phyloP scores from a whole-genome alignment of 2,113 vertebrate genomes.

The Colius striatus region DNA sequence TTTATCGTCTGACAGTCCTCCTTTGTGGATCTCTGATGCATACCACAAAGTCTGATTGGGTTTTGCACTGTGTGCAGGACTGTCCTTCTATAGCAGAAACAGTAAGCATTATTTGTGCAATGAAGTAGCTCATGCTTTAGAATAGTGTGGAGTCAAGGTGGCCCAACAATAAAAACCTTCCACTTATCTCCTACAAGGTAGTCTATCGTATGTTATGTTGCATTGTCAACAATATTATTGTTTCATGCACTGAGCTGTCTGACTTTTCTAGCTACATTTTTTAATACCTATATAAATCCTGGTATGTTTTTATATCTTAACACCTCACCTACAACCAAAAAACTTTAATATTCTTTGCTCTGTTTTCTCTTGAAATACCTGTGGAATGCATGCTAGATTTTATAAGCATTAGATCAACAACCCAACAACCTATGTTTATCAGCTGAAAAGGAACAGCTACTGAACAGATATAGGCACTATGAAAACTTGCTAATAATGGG shows the following conservation, averaged over 20 bases:
- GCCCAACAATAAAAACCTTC: neutral
- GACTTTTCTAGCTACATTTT: neutral
- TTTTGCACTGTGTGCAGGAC: neutral
- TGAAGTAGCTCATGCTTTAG: neutral
- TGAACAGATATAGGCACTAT: neutral
- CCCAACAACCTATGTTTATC: neutral
- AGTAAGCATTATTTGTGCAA: neutral
- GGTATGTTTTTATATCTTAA: neutral
- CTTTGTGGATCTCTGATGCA: neutral
- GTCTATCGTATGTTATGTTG: neutral
- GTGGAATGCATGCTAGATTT: neutral
- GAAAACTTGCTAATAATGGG: neutral
- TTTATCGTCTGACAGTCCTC: neutral
- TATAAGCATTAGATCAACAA: neutral
- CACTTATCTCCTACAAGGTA: neutral
- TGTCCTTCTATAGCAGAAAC: neutral
- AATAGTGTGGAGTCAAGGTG: neutral
- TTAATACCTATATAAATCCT: neutral
- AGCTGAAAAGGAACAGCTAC: neutral
- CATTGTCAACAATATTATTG: neutral
- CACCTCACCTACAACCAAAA: neutral
- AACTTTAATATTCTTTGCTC: neutral
- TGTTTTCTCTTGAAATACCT: neutral
- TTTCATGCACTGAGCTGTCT: neutral
- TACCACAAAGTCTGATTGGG: neutral